phyloP scores from a whole-genome alignment of 2,113 vertebrate genomes.

The Microcebus griseorufus region DNA sequence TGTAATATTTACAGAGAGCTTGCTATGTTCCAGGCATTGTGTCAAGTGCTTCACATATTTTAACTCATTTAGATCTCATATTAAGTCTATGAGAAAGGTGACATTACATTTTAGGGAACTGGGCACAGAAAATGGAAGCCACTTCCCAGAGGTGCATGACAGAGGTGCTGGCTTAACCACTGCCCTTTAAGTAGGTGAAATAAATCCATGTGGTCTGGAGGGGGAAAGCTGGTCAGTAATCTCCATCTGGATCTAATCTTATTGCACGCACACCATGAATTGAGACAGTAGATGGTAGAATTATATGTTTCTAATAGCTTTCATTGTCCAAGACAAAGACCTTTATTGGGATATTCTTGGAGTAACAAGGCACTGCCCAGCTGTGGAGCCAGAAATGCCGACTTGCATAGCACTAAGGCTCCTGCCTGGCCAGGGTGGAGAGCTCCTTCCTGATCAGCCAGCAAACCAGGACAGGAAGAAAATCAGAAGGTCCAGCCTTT shows the following conservation, averaged over 20 bases:
- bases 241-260: not conserved
- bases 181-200: not conserved
- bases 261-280: not conserved
- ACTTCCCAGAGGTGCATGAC: not conserved
- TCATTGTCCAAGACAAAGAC: not conserved
- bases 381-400: not conserved
- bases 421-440: too few relatives aligned
- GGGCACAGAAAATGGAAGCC: not conserved
- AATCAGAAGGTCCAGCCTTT: not conserved
- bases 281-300: not conserved
- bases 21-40: not conserved
- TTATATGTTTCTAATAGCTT: not conserved
- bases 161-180: not conserved
- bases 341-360: not conserved
- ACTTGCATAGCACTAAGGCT: not conserved
- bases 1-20: not conserved
- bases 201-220: not conserved
- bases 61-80: not conserved
- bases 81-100: not conserved
- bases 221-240: not conserved
- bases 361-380: not conserved
- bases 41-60: not conserved
- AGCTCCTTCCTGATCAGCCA: not conserved
- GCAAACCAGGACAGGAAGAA: not conserved
- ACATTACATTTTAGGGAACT: not conserved